Conservation (phyloP, 2,888 invertebrate species). For the Nemapogon koenigi region DNA sequence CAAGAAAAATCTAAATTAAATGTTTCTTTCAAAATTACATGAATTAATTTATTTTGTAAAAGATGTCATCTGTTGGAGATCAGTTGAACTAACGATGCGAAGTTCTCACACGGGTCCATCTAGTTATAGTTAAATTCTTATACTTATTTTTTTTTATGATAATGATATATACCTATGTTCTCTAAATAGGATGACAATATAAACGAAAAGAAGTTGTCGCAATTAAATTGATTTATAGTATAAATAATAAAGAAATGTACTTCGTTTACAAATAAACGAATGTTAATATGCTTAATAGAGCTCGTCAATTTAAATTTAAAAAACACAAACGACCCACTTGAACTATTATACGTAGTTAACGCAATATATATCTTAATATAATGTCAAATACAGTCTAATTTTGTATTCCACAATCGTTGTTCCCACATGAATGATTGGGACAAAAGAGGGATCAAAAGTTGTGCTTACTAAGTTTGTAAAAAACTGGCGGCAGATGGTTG, state of each 20-base stretch:
- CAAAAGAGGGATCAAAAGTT: constrained; percentile 53
- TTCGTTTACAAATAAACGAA: not conserved
- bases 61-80: no score
- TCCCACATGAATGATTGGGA: constrained; percentile 8
- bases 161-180: no score
- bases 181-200: no score
- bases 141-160: no score
- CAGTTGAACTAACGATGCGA: no score
- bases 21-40: no score
- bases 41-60: no score
- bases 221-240: not conserved
- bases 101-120: no score
- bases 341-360: constrained; percentile 3
- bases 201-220: no score
- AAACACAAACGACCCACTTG: constrained; percentile 8
- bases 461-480: constrained; percentile 36
- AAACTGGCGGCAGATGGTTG: constrained; percentile 53
- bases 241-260: not conserved
- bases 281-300: constrained; percentile 6
- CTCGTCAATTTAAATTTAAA: constrained; percentile 11
- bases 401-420: not conserved
- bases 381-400: constrained; percentile 2
- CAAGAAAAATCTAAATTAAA: no score
- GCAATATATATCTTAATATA: not conserved
- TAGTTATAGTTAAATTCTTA: no score